Evolutionary conservation across 2,113 vertebrate genomes (phyloP).

Genomic region (Syngnathus typhle): DNA sequence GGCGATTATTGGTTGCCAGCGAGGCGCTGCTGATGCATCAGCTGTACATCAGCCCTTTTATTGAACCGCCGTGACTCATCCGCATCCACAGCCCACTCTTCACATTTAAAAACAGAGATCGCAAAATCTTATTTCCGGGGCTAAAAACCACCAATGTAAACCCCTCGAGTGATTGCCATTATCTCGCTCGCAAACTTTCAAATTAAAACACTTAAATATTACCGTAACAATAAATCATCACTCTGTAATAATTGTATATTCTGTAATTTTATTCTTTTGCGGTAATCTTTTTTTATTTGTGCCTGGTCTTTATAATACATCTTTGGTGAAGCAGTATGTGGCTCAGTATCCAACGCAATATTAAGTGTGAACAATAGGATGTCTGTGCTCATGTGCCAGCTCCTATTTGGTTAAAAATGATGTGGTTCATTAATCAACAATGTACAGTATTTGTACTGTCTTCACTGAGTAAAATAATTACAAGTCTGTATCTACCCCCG

Average conservation of each 20-base stretch:
- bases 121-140: conserved; percentile 21
- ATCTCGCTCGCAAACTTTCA: background rate
- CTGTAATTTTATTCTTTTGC: background rate
- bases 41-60: conserved; percentile 15
- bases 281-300: background rate
- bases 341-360: background rate
- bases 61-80: conserved; percentile 39
- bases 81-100: conserved; percentile 20
- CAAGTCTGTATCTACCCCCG: background rate
- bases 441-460: too few species aligned
- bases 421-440: too few species aligned
- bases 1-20: conserved; percentile 4
- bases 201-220: conserved; percentile 1
- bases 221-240: background rate
- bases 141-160: conserved; percentile 12
- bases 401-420: too few species aligned
- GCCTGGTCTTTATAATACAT: background rate
- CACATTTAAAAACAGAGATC: conserved; percentile 9
- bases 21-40: conserved; percentile 1
- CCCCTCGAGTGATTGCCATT: background rate
- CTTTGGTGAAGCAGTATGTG: background rate
- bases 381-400: too few species aligned
- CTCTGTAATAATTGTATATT: background rate
- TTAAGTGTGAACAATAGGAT: background rate
- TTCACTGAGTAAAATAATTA: background rate